Conservation (phyloP, 2,888 invertebrate species). For the Eupithecia inturbata region DNA sequence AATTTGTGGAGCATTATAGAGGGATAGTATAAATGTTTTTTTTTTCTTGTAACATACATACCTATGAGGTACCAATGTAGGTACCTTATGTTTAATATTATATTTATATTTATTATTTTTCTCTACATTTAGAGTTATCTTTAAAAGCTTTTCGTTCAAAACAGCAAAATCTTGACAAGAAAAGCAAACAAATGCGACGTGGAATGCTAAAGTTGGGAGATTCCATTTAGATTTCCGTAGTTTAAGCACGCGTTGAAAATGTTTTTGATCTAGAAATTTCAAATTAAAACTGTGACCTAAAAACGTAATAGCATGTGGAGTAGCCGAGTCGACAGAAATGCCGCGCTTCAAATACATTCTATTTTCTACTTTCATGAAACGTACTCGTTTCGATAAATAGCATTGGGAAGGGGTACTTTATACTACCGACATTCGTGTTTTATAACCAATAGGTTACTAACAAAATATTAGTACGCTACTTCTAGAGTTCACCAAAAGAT, state of each 20-base stretch:
- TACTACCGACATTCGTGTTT: background rate
- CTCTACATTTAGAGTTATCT: background rate
- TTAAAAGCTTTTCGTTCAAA: background rate
- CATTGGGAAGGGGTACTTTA: background rate
- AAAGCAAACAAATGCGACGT: slow-evolving; percentile 1
- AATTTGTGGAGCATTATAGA: background rate
- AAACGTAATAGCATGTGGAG: slow-evolving; percentile 27
- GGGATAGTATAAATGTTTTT: too few species aligned
- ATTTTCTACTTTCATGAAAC: background rate
- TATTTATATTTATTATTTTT: too few species aligned
- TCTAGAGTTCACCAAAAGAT: too few species aligned
- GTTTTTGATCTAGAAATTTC: slow-evolving; percentile 24
- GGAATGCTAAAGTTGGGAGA: slow-evolving; percentile 2
- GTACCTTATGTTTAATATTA: too few species aligned
- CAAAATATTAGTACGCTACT: background rate
- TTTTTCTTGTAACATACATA: too few species aligned
- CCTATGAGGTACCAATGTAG: too few species aligned
- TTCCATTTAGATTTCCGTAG: slow-evolving; percentile 3
- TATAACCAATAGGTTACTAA: background rate
- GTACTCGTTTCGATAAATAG: background rate
- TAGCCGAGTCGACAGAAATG: background rate
- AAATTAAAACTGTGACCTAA: slow-evolving; percentile 50
- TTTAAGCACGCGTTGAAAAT: slow-evolving; percentile 5
- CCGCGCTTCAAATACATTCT: background rate
- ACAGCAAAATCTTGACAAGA: background rate